A percentile compares a stretch with the other conserved stretches of the same genome.
These are phyloP conservation scores for Anneissia japonica DNA, from an alignment of 35 echinoderm and acorn worm genomes.

Conservation along the genomic window DNA sequence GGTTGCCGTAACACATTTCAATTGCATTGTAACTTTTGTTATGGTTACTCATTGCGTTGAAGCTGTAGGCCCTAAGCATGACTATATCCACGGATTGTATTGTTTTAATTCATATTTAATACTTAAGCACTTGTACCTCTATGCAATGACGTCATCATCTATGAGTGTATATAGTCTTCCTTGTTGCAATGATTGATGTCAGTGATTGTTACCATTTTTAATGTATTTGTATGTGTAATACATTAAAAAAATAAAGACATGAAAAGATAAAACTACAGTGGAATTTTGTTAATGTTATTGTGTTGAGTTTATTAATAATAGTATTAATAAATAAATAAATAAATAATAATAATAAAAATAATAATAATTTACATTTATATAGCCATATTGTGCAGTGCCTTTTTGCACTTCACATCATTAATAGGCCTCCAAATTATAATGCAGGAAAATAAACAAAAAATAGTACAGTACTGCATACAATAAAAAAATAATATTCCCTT, in stretches of 20 bases:
- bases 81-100: not conserved
- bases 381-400: too few species aligned
- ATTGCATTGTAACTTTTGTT: too few species aligned
- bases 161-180: slow-evolving; percentile 1
- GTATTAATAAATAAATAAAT: too few species aligned
- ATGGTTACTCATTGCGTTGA: not conserved
- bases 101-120: not conserved
- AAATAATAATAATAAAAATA: too few species aligned
- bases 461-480: too few species aligned
- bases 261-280: not conserved
- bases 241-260: not conserved
- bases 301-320: not conserved
- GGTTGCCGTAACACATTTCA: too few species aligned
- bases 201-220: not conserved
- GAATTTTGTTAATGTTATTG: not conserved
- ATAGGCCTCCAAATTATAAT: too few species aligned
- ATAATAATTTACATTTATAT: too few species aligned
- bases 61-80: not conserved
- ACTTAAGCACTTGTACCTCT: not conserved
- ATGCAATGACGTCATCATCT: slow-evolving; percentile 1
- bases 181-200: not conserved
- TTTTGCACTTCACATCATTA: too few species aligned
- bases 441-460: too few species aligned
- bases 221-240: not conserved
- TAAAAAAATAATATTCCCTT: too few species aligned